These are phyloP conservation scores for Etheostoma spectabile DNA, from an alignment of 2,113 vertebrate genomes.

Conservation along the genomic window DNA sequence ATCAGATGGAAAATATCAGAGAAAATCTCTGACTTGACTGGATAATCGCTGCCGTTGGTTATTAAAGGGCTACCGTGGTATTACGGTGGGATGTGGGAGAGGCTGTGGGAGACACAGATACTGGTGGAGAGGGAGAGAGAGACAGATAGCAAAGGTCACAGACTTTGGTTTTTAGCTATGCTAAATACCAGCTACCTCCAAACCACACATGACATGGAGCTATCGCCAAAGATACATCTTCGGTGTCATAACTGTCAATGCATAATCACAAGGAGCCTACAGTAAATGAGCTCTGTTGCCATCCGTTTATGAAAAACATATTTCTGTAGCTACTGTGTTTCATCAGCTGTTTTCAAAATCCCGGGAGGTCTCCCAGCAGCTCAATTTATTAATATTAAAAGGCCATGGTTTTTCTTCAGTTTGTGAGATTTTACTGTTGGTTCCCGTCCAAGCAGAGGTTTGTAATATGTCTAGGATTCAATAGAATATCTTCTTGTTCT, in stretches of 20 bases:
- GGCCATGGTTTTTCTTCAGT: not conserved
- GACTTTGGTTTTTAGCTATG: constrained; percentile 60
- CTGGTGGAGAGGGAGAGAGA: constrained; percentile 51
- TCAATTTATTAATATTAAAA: constrained; percentile 14
- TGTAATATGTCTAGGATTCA: constrained; percentile 36
- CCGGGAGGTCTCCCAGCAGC: constrained; percentile 1
- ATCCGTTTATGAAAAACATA: constrained; percentile 41
- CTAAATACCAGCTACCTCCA: constrained; percentile 71
- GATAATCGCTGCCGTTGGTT: constrained; percentile 78
- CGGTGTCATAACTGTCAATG: constrained; percentile 70
- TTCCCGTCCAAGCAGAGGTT: constrained; percentile 12
- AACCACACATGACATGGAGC: constrained; percentile 65
- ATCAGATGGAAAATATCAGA: constrained; percentile 77
- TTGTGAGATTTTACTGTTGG: constrained; percentile 12
- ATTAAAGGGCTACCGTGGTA: constrained; percentile 70
- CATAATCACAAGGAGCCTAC: constrained; percentile 59
- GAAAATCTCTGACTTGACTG: constrained; percentile 69
- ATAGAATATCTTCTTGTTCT: constrained; percentile 19
- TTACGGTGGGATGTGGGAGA: constrained; percentile 61
- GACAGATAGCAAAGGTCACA: constrained; percentile 56
- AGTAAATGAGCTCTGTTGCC: constrained; percentile 42
- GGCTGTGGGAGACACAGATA: constrained; percentile 50
- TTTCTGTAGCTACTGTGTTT: constrained; percentile 35
- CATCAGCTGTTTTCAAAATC: constrained; percentile 32
- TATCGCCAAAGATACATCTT: constrained; percentile 75